Base-by-base conservation (phyloP, 2,888 invertebrate species). In the Orchestes rusci region DNA sequence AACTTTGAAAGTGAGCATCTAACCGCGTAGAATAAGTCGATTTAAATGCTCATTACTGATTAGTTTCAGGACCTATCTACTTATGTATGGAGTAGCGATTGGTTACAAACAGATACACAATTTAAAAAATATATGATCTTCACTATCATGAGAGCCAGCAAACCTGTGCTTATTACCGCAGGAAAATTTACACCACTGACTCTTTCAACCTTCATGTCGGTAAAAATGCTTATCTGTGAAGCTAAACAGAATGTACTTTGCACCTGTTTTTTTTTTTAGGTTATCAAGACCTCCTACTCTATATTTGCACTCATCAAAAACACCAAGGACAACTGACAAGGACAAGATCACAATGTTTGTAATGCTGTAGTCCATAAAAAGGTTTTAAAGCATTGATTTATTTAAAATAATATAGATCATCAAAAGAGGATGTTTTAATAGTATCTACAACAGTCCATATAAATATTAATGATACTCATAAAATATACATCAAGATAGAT, bases 131-230 rank as follows among this genome's bases (percentile, higher is more conserved):
- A 53, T 3, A 61, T 66, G 60, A 54, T 65, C 16, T 58, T 64
- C 23, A 65, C 63, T 15, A 66, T 66, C 62, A 54, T 58, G 12
- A 50, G 65, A 37, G 55, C 63, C 48, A 58, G 58, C 42, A 58
- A 56, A 50, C 62, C 62, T 1, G 48, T 66, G 10, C 56, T 57
- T 53, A 53, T 66, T 19, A 66, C 64, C 3, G 63, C 62, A 23
- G 66, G 66, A 31, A 61, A 63, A 54, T 65, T 66, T 50, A 60
- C 61, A 23, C 64, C 64, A 3, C 50, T 66, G 3, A 66, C 63
- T 12, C 47, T 66, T 36, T 42, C 58, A 4, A 66, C 65, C 4
- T 63, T 63, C 45, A 58, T 64, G 45, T 53, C 60, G 12, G 66
- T 66, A 52, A 51, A 19, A 40, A 33, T 19, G 5, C 23, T 23